Conservation (phyloP, 2,797 vertebrate genomes). For the Acanthurus lineatus region DNA sequence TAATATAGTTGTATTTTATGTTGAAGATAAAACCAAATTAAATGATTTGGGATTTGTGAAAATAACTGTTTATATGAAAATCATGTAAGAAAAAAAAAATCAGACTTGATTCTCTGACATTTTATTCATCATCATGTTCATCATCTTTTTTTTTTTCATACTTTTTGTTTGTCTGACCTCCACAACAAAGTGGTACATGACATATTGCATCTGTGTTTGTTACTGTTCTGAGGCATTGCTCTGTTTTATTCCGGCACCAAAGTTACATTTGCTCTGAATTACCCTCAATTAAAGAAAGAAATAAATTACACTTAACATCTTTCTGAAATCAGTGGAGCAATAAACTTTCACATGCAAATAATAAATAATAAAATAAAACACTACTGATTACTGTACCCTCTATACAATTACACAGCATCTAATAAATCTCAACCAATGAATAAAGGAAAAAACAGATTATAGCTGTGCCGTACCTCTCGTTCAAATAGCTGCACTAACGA, state of each 20-base stretch:
- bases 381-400: conserved; percentile 38
- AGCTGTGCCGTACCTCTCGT: conserved; percentile 37
- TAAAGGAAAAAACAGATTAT: conserved; percentile 27
- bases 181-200: conserved; percentile 47
- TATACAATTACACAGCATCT: conserved; percentile 40
- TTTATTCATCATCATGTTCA: conserved; percentile 68
- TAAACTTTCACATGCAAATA: conserved; percentile 55
- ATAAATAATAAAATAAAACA: conserved; percentile 41
- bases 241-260: conserved; percentile 55
- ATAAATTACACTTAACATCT: conserved; percentile 53
- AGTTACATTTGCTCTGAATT: conserved; percentile 46
- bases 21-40: conserved; percentile 14
- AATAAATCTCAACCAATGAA: conserved; percentile 35
- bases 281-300: conserved; percentile 54
- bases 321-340: conserved; percentile 36
- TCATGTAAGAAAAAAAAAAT: neutral
- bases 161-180: conserved; percentile 27
- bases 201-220: conserved; percentile 63
- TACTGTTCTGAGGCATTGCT: conserved; percentile 55
- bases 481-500: conserved; percentile 49
- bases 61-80: conserved; percentile 29
- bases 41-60: conserved; percentile 17
- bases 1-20: conserved; percentile 14
- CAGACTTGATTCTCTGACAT: conserved; percentile 31
- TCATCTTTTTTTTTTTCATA: conserved; percentile 2